Conservation (phyloP, 64 coral and sea anemone genomes). For the Acropora yongei region DNA sequence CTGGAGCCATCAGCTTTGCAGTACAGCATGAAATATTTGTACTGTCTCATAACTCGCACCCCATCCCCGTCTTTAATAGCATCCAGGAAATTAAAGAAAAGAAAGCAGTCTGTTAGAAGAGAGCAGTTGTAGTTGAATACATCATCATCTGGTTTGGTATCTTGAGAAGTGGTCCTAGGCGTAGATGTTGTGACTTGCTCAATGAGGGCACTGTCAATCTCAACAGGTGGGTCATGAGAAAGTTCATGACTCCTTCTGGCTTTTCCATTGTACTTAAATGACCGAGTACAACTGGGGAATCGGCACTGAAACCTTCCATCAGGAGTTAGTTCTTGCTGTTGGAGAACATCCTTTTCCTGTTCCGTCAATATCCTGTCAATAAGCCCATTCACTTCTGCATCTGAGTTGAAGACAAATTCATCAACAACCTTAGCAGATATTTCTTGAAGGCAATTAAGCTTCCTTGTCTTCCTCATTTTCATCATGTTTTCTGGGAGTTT, state of each 20-base stretch:
- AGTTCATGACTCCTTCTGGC: slow-evolving; percentile 66
- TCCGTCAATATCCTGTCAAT: slow-evolving; percentile 13
- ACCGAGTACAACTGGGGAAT: slow-evolving; percentile 63
- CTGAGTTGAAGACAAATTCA: slow-evolving; percentile 36
- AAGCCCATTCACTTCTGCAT: not conserved
- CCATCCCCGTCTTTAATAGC: slow-evolving; percentile 75
- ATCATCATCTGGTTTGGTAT: not conserved
- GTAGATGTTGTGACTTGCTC: not conserved
- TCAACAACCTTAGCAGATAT: slow-evolving; percentile 66
- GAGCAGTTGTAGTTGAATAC: slow-evolving; percentile 15
- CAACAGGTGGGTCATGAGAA: slow-evolving; percentile 53
- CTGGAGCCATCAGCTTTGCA: slow-evolving; percentile 63
- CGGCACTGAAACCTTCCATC: slow-evolving; percentile 47
- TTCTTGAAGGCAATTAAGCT: slow-evolving; percentile 56
- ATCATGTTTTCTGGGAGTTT: slow-evolving; percentile 42
- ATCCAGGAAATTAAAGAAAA: slow-evolving; percentile 61
- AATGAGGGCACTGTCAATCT: not conserved
- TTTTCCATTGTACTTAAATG: slow-evolving; percentile 78
- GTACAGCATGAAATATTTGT: slow-evolving; percentile 75
- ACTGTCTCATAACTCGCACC: slow-evolving; percentile 46
- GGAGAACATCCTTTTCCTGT: slow-evolving; percentile 52
- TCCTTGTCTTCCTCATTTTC: slow-evolving; percentile 52
- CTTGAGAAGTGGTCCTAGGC: not conserved
- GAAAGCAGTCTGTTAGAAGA: not conserved
- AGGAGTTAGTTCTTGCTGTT: slow-evolving; percentile 55